phyloP scores from a whole-genome alignment of 2,113 vertebrate genomes.

The Bothrops jararaca region DNA sequence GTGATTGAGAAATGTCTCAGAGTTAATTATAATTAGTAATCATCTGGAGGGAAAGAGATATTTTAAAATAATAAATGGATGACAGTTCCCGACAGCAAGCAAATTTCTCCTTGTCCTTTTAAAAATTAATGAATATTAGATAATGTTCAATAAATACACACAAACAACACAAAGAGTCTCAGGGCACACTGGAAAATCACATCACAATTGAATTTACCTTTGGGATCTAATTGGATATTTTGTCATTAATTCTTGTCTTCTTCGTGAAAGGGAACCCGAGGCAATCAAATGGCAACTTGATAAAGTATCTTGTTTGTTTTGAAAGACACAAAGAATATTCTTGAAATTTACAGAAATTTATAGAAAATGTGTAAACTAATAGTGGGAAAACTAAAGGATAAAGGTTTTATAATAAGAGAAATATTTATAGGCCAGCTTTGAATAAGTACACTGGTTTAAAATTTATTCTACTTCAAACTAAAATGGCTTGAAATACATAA shows the following conservation, averaged over 20 bases:
- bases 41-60: background rate
- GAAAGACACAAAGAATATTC: background rate
- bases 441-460: background rate
- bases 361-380: background rate
- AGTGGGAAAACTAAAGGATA: background rate
- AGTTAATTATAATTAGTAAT: constrained; percentile 24
- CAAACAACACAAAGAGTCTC: background rate
- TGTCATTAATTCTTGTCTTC: background rate
- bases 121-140: background rate
- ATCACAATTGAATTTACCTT: background rate
- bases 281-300: background rate
- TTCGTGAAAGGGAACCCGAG: background rate
- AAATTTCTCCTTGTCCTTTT: background rate
- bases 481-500: background rate
- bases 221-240: background rate
- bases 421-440: background rate
- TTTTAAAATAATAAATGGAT: constrained; percentile 28
- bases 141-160: background rate
- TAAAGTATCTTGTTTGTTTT: background rate
- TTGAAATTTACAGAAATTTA: background rate
- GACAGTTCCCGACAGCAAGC: constrained; percentile 2
- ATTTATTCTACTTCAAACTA: background rate
- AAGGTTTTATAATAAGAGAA: background rate
- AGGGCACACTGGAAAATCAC: background rate
- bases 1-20: constrained; percentile 22